Percentiles rank a stretch among this genome's conserved stretches.
Conservation (phyloP, 2,888 invertebrate species). For the Heliconius ismenius region DNA sequence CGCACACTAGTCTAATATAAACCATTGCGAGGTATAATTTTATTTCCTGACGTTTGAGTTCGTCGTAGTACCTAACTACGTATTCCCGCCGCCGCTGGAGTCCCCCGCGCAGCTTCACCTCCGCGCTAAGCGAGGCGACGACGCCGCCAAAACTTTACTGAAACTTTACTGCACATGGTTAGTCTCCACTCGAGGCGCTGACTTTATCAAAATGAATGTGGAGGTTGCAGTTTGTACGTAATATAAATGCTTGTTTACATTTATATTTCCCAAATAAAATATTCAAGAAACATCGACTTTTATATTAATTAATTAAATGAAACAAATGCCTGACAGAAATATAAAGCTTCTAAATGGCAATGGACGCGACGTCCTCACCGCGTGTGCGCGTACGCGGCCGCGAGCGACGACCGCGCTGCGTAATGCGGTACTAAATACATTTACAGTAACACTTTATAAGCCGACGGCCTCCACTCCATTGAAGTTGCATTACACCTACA, state of each 20-base stretch:
- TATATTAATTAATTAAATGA: no score
- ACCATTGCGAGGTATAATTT: not conserved
- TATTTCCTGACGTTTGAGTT: not conserved
- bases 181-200: constrained; percentile 34
- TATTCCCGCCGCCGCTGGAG: not conserved
- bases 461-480: constrained; percentile 22
- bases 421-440: constrained; percentile 26
- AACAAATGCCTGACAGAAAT: no score
- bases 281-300: no score
- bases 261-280: no score
- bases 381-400: no score
- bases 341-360: no score
- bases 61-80: no score
- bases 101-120: not conserved
- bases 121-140: not conserved
- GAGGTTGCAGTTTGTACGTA: constrained; percentile 30
- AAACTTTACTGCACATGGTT: constrained; percentile 32
- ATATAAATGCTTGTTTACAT: no score
- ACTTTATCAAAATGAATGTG: constrained; percentile 27
- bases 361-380: no score
- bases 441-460: constrained; percentile 5
- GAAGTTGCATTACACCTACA: not conserved
- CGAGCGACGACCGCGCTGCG: not conserved
- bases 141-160: constrained; percentile 15
- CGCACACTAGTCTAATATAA: no score